These are phyloP conservation scores for Oxyruncus cristatus DNA, from an alignment of 2,113 vertebrate genomes.

Conservation along the genomic window DNA sequence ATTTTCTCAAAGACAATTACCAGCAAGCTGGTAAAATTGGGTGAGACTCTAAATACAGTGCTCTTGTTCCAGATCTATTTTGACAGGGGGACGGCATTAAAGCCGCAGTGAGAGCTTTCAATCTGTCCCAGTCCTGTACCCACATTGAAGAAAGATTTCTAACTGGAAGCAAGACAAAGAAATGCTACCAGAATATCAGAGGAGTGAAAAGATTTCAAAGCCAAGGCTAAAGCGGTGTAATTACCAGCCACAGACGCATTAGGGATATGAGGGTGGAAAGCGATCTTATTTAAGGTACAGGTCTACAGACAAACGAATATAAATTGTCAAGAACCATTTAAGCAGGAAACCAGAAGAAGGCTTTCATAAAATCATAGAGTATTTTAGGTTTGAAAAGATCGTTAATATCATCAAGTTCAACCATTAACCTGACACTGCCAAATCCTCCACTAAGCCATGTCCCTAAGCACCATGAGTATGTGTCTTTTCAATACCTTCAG, in stretches of 20 bases:
- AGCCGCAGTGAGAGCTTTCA: not conserved
- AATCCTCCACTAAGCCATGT: not conserved
- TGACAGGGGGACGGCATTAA: not conserved
- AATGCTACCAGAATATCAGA: not conserved
- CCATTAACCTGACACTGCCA: rapidly evolving
- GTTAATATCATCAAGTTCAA: not conserved
- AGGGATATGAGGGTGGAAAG: not conserved
- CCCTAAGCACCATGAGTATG: not conserved
- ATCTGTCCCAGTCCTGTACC: not conserved
- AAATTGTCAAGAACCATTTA: not conserved
- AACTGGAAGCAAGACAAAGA: not conserved
- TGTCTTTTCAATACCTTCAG: not conserved
- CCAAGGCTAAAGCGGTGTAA: not conserved
- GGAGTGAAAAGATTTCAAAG: not conserved
- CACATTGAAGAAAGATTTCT: not conserved
- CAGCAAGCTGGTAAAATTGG: not conserved
- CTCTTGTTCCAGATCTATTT: not conserved
- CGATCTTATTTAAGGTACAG: not conserved
- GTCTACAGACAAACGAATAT: not conserved
- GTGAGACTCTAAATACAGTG: not conserved
- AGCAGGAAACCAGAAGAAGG: not conserved
- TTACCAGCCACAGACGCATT: not conserved
- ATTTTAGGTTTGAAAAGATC: not conserved
- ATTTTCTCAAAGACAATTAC: not conserved
- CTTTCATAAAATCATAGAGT: not conserved